Evolutionary conservation across 2,113 vertebrate genomes (phyloP), one percentile per base, ranked within the genome.

Genomic region (Xiphophorus couchianus): DNA sequence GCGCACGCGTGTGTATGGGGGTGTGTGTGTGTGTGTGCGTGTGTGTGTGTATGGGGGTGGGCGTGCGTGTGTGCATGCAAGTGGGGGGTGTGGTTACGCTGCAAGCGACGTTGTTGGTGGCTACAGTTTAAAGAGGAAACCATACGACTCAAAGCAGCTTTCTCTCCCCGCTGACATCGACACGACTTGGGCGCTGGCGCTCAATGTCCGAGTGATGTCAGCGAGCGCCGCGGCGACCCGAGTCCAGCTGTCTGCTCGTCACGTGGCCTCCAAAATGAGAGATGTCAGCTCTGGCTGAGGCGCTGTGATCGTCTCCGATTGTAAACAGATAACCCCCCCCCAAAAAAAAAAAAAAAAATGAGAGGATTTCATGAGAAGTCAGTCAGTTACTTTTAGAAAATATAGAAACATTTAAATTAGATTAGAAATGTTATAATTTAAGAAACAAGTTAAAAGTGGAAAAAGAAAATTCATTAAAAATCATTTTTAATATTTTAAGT

Each of bases 81-180:
- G 30, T 19, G 48, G 79, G 84, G 87, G 81, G 81, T 77, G 82
- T 37, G 77, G 80, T 78, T 84, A 85, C 82, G 76, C 77, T 58
- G 78, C 80, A 79, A 81, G 79, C 39, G 25, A 76, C 63, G 62
- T 11, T 76, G 85, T 80, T 74, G 71, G 71, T 83, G 75, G 71
- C 83, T 77, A 71, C 29, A 62, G 14, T 77, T 78, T 66, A 70
- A 84, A 84, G 82, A 88, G 86, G 84, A 87, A 84, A 83, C 76
- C 66, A 62, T 74, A 83, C 19, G 83, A 84, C 69, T 85, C 69
- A 76, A 80, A 87, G 84, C 77, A 74, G 84, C 87, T 82, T 80
- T 84, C 58, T 83, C 27, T 80, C 80, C 76, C 62, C 28, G 19
- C 30, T 74, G 76, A 84, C 74, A 72, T 66, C 80, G 87, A 71